Evolutionary conservation across 2,113 vertebrate species (phyloP).

Genomic region (Emydura subglobosa): DNA sequence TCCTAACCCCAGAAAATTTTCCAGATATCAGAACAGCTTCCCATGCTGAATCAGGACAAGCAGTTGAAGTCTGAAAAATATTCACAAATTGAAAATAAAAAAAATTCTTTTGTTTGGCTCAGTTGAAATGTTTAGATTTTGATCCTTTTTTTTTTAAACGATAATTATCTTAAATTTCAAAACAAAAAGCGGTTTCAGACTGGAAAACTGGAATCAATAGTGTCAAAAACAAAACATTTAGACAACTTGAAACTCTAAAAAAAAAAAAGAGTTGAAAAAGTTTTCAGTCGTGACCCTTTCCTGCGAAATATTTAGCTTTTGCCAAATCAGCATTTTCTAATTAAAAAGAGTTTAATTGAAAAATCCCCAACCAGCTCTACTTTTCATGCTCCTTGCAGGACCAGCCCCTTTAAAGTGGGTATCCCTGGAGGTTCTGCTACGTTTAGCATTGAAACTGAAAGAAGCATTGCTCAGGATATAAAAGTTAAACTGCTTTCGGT

Average conservation of each 20-base stretch:
- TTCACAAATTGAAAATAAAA: background rate
- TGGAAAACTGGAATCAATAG: background rate
- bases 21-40: background rate
- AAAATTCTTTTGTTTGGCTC: background rate
- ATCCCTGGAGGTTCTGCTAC: background rate
- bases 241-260: background rate
- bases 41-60: background rate
- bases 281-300: background rate
- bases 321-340: background rate
- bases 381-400: background rate
- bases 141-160: background rate
- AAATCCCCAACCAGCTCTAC: background rate
- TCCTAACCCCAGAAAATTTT: background rate
- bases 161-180: background rate
- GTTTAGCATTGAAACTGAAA: background rate
- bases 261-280: background rate
- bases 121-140: background rate
- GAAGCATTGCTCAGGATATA: background rate
- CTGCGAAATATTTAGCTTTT: background rate
- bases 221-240: background rate
- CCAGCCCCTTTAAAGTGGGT: fast-evolving
- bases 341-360: background rate
- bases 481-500: background rate
- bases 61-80: background rate
- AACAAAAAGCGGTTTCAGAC: background rate